phyloP scores from a whole-genome alignment of 2,797 vertebrate species.

The Pseudocheirus occidentalis region DNA sequence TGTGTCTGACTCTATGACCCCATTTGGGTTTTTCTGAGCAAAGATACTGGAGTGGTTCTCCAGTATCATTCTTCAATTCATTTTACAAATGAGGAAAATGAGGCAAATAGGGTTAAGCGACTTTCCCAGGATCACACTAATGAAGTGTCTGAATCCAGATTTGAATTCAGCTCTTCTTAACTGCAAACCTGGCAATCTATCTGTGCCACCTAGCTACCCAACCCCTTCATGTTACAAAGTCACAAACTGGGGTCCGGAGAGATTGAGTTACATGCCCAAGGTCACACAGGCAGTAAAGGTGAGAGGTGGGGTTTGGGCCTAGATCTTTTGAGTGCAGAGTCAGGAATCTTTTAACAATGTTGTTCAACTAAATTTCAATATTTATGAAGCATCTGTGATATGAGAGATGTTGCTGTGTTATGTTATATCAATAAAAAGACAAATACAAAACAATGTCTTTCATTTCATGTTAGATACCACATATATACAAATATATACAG shows the following conservation, averaged over 20 bases:
- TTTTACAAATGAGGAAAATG: not conserved
- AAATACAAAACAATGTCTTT: not conserved
- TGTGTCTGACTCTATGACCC: not conserved
- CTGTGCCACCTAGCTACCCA: not conserved
- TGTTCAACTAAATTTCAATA: not conserved
- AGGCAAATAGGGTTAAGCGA: not conserved
- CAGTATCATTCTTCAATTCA: not conserved
- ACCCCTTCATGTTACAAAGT: not conserved
- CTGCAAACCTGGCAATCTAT: too few relatives aligned
- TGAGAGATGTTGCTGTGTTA: too few relatives aligned
- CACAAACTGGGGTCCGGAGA: not conserved
- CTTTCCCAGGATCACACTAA: not conserved
- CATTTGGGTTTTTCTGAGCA: not conserved
- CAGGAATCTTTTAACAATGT: not conserved
- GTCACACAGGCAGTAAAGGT: not conserved
- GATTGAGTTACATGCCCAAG: not conserved
- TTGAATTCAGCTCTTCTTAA: too few relatives aligned
- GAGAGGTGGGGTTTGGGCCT: not conserved
- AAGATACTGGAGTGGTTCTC: not conserved
- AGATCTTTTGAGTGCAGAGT: not conserved
- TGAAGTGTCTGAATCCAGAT: too few relatives aligned
- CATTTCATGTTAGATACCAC: too few relatives aligned
- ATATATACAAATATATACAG: not conserved
- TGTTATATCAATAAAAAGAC: not conserved
- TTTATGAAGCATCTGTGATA: not conserved